phyloP scores from a whole-genome alignment of 1,140 invertebrate genomes.

The Aphelinus certus region DNA sequence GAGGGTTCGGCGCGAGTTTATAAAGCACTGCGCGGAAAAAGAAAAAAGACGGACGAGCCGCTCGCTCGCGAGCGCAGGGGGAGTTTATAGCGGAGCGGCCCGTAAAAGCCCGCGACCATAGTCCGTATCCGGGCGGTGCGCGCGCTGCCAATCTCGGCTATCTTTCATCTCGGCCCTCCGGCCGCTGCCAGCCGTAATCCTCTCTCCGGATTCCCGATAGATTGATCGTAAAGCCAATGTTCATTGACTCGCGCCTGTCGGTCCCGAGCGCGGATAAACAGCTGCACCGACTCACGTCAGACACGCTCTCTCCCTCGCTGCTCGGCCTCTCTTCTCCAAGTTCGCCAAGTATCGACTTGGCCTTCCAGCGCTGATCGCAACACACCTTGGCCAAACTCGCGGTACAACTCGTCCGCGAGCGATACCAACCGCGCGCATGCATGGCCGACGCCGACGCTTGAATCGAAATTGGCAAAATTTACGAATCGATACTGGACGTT shows the following conservation, averaged over 20 bases:
- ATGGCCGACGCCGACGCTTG: no score
- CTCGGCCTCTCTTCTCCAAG: no score
- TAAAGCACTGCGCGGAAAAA: background rate
- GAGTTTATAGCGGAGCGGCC: constrained; percentile 51
- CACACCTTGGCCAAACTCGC: no score
- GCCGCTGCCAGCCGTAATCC: constrained; percentile 34
- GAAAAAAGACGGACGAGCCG: background rate
- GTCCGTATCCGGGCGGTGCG: constrained; percentile 44
- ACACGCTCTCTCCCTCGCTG: background rate
- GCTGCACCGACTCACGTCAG: background rate
- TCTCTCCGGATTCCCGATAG: constrained; percentile 43
- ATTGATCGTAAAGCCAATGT: constrained; percentile 47
- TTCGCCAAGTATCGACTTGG: no score
- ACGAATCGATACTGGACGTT: no score
- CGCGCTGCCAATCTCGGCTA: constrained; percentile 47
- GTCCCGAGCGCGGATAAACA: background rate
- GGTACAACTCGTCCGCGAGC: no score
- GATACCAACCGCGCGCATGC: no score
- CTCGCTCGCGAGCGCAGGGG: constrained; percentile 26
- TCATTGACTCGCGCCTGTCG: constrained; percentile 39
- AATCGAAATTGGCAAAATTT: no score
- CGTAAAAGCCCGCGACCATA: constrained; percentile 51
- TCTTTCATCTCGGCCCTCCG: constrained; percentile 55
- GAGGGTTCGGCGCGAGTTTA: no score
- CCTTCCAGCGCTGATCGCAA: no score